Evolutionary conservation across 2,113 vertebrate species (phyloP).

Genomic region (Hippopotamus amphibius): DNA sequence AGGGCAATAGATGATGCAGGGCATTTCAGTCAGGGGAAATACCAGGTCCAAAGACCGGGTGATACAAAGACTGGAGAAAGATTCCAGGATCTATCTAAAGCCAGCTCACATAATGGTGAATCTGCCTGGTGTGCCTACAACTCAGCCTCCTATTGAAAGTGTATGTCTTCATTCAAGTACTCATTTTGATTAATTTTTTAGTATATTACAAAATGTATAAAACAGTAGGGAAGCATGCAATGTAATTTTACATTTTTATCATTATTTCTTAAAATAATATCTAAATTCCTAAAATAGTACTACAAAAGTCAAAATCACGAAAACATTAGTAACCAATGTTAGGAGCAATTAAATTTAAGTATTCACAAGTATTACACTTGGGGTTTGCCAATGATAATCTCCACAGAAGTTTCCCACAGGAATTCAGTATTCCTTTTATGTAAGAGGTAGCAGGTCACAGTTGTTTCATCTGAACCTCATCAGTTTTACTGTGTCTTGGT

Average conservation of each 20-base stretch:
- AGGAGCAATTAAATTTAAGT: constrained; percentile 33
- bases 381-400: not conserved
- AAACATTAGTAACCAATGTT: not conserved
- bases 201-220: not conserved
- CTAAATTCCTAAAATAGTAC: constrained; percentile 26
- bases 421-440: constrained; percentile 13
- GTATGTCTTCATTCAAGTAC: not conserved
- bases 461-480: not conserved
- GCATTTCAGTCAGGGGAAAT: constrained; percentile 9
- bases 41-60: not conserved
- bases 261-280: constrained; percentile 25
- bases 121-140: not conserved
- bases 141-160: constrained; percentile 7
- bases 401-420: not conserved
- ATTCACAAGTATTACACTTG: not conserved
- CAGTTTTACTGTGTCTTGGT: not conserved
- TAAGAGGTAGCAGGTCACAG: not conserved
- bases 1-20: not conserved
- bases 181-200: not conserved
- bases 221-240: not conserved
- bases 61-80: not conserved
- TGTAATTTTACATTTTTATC: constrained; percentile 1
- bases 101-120: not conserved
- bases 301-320: not conserved
- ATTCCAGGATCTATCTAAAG: not conserved